A percentile compares a stretch with the other conserved stretches of the same genome.
Conservation (phyloP, 1,140 invertebrate species). For the Trichonephila clavipes region DNA sequence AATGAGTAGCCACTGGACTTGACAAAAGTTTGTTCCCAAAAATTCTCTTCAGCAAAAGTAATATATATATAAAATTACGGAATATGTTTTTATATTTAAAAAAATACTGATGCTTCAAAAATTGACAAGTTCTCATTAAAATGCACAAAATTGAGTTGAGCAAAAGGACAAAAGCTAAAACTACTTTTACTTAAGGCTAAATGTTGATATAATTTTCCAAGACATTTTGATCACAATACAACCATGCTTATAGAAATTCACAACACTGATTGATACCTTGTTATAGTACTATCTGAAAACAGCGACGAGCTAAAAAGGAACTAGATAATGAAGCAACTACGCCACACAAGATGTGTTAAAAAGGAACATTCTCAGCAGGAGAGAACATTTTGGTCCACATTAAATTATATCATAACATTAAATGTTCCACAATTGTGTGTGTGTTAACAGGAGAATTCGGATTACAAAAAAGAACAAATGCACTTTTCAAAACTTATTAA, state of each 20-base stretch:
- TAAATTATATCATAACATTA: background rate
- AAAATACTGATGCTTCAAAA: conserved; percentile 9
- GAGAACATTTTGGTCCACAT: conserved; percentile 13
- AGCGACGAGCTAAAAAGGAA: background rate
- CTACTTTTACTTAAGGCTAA: background rate
- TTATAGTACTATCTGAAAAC: background rate
- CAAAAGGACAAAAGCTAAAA: background rate
- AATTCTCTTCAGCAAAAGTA: background rate
- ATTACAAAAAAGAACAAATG: background rate
- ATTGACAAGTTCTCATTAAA: background rate
- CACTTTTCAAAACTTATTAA: background rate
- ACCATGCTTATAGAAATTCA: background rate
- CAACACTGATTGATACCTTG: background rate
- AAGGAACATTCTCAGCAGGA: background rate
- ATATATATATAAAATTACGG: conserved; percentile 12
- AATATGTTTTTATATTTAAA: background rate
- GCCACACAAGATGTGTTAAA: background rate
- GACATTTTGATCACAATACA: background rate
- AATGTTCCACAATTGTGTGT: background rate
- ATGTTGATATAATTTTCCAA: background rate
- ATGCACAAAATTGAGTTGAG: background rate
- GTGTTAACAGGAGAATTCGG: background rate
- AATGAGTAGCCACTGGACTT: background rate
- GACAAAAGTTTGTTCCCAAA: conserved; percentile 34
- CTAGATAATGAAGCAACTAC: background rate